Evolutionary conservation across 1,140 invertebrate genomes (phyloP), one percentile per base, ranked within the genome.

Genomic region (Apis laboriosa): DNA sequence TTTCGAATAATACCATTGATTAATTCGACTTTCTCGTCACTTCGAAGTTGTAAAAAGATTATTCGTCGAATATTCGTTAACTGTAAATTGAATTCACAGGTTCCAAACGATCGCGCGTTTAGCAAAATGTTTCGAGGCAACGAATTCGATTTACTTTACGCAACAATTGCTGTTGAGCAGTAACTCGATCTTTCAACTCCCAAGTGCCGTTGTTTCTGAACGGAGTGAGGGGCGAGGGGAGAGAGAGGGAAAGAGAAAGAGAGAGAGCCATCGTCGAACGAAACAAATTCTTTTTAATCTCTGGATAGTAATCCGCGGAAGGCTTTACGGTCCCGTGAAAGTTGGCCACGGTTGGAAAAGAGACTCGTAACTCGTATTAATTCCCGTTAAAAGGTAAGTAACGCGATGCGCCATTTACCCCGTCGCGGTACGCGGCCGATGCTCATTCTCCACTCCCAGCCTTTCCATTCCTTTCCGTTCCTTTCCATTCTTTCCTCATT

Each of bases 381-480:
- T 90, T 86, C 78, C 80, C 73, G 80, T 83, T 89, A 88, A 89
- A 79, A 86, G 86, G 82, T 77, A 89, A 86, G 88, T 89, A 86
- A 89, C 84, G 76, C 61, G 84, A 84, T 83, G 86, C 84, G 68
- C 61, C 81, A 76, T 88, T 83, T 86, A 76, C 70, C 49, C 21
- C 61, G 77, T 63, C 60, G 66, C 28, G 84, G 68, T 43, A 43
- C 15, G 53, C 53, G 55, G 55, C 56, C 70, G 77, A 89, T 88
- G 77, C 78, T 80, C n/a, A n/a, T 61, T 34, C 64, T 71, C 55
- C 19, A 34, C 34, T 34, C 2, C 34, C 34, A 34, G 34, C 11
- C 17, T 34, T 11, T 13, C 21, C 49, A 21, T 73, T 17, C 56
- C 34, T 61, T 9, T 34, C 28, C 28, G 2, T 34, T 34, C 5